Evolutionary conservation across 2,888 invertebrate species (phyloP).

Genomic region (Dyspetes luteomarginatus): DNA sequence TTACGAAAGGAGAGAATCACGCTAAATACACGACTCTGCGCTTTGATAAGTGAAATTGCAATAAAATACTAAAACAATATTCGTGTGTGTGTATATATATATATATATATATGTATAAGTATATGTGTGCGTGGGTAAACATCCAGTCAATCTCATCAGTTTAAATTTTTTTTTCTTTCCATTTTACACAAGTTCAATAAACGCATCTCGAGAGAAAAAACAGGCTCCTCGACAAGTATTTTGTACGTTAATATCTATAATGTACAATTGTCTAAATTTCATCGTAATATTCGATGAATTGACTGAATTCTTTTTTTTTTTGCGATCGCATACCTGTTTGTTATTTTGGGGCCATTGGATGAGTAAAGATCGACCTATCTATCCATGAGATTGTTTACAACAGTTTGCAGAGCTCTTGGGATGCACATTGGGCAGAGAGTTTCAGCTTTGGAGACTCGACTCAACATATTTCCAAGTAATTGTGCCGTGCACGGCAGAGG

Average conservation of each 20-base stretch:
- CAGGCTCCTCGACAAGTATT: constrained; percentile 28
- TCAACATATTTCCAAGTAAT: constrained; percentile 76
- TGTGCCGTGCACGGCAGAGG: constrained; percentile 81
- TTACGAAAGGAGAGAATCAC: not conserved
- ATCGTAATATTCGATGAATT: constrained; percentile 37
- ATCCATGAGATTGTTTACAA: constrained; percentile 71
- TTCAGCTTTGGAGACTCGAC: constrained; percentile 76
- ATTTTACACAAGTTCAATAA: constrained; percentile 30
- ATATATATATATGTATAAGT: constrained; percentile 40
- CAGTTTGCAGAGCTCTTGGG: constrained; percentile 76
- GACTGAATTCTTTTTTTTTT: constrained; percentile 13
- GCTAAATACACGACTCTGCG: not conserved
- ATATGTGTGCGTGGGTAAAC: constrained; percentile 50
- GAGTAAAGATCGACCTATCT: constrained; percentile 59
- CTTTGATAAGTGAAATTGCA: constrained; percentile 12
- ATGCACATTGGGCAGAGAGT: constrained; percentile 80
- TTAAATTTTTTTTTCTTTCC: not conserved
- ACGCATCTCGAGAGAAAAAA: not conserved
- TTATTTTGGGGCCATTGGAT: no score
- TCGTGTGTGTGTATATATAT: constrained; percentile 38
- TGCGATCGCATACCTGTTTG: constrained; percentile 3
- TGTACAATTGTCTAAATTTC: constrained; percentile 52
- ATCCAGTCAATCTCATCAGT: constrained; percentile 32
- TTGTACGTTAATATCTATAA: constrained; percentile 35
- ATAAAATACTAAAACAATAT: constrained; percentile 41